Conservation (phyloP, 2,113 vertebrate genomes). For the Eonycteris spelaea region DNA sequence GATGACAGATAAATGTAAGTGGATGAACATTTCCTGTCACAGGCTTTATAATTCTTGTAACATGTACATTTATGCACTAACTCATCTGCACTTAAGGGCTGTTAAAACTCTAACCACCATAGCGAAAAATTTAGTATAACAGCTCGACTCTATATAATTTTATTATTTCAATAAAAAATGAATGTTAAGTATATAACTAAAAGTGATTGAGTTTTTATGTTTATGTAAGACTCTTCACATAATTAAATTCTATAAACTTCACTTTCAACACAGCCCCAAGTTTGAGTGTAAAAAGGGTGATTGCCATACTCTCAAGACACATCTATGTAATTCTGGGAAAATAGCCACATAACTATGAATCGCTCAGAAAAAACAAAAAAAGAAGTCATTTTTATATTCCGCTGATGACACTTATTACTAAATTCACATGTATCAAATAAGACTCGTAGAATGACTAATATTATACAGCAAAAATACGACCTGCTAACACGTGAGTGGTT, state of each 20-base stretch:
- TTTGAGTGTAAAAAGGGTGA: background rate
- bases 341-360: background rate
- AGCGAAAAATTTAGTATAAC: background rate
- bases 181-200: background rate
- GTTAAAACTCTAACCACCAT: background rate
- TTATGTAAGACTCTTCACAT: background rate
- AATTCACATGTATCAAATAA: background rate
- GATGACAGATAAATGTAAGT: background rate
- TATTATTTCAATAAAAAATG: constrained; percentile 34
- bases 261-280: background rate
- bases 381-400: background rate
- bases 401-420: background rate
- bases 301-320: background rate
- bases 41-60: background rate
- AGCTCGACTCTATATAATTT: constrained; percentile 16
- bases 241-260: background rate
- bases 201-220: background rate
- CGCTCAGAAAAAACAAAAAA: background rate
- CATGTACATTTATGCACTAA: background rate
- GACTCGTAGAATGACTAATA: background rate
- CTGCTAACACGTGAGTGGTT: accelerated
- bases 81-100: background rate
- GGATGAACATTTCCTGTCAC: background rate
- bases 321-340: background rate
- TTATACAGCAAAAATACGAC: background rate